phyloP scores from a whole-genome alignment of 2,888 invertebrate genomes.

The Griposia aprilina region DNA sequence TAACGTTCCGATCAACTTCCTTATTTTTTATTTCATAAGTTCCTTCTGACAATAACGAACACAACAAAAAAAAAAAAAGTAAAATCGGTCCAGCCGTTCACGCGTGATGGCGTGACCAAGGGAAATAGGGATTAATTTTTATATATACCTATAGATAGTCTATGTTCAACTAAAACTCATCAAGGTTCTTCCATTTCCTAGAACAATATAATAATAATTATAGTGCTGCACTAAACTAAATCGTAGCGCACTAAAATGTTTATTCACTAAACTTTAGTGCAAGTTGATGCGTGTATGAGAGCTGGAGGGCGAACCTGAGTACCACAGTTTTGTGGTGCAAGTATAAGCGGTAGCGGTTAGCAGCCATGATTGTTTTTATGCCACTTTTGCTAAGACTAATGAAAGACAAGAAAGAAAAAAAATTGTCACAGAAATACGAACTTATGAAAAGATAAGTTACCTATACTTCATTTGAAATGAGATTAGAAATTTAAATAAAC shows the following conservation, averaged over 20 bases:
- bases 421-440: not conserved
- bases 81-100: no score
- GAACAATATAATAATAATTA: conserved; percentile 18
- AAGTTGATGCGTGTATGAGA: conserved; percentile 48
- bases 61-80: no score
- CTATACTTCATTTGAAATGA: no score
- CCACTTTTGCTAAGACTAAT: not conserved
- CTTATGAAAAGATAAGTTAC: no score
- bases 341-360: conserved; percentile 2
- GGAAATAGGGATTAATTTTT: no score
- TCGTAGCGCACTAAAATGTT: conserved; percentile 4
- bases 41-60: no score
- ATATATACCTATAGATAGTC: no score
- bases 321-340: conserved; percentile 20
- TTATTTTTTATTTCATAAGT: no score
- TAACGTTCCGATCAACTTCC: no score
- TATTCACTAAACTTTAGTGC: conserved; percentile 16
- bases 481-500: no score
- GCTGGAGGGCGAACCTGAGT: conserved; percentile 35
- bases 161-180: conserved; percentile 6
- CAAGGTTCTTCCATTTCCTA: not conserved
- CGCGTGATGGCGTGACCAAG: no score
- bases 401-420: not conserved
- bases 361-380: not conserved
- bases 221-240: not conserved